These are phyloP conservation scores for Allacma fusca DNA, from an alignment of 2,888 invertebrate species.

Conservation along the genomic window DNA sequence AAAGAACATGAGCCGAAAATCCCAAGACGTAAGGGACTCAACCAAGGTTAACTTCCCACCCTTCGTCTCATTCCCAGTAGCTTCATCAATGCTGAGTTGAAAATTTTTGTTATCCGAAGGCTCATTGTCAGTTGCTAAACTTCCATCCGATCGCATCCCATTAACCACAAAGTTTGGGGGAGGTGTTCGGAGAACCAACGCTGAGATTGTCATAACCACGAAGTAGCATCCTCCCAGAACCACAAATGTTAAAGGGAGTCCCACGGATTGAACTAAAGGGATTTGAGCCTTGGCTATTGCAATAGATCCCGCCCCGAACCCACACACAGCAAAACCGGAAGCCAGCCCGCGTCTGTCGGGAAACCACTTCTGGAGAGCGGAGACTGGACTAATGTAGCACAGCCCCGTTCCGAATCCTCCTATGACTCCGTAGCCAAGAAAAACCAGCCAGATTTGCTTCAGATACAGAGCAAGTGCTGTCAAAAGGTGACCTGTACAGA, in stretches of 20 bases:
- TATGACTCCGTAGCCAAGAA: constrained; percentile 52
- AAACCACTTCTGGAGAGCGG: constrained; percentile 60
- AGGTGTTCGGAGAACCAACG: constrained; percentile 53
- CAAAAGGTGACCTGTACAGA: constrained; percentile 38
- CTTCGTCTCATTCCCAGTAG: background rate
- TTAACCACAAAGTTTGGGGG: constrained; percentile 49
- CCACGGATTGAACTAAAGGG: constrained; percentile 45
- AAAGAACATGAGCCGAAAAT: constrained; percentile 55
- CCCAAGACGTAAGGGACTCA: constrained; percentile 53
- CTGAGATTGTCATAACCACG: constrained; percentile 46
- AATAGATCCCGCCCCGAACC: constrained; percentile 60
- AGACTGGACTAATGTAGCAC: constrained; percentile 58
- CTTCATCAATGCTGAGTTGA: background rate
- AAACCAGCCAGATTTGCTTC: constrained; percentile 49
- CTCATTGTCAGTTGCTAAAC: background rate
- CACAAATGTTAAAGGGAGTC: constrained; percentile 54
- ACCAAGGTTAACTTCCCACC: constrained; percentile 42
- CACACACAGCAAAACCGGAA: constrained; percentile 57
- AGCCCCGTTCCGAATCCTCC: constrained; percentile 52
- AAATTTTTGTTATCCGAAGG: background rate
- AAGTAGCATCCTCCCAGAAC: constrained; percentile 53
- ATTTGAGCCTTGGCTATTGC: constrained; percentile 55
- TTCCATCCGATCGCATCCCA: constrained; percentile 19
- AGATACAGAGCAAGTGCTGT: constrained; percentile 37
- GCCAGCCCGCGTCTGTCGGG: constrained; percentile 57